Base-by-base conservation (phyloP, 2,888 invertebrate genomes). In the Mactromeris polynyma region DNA sequence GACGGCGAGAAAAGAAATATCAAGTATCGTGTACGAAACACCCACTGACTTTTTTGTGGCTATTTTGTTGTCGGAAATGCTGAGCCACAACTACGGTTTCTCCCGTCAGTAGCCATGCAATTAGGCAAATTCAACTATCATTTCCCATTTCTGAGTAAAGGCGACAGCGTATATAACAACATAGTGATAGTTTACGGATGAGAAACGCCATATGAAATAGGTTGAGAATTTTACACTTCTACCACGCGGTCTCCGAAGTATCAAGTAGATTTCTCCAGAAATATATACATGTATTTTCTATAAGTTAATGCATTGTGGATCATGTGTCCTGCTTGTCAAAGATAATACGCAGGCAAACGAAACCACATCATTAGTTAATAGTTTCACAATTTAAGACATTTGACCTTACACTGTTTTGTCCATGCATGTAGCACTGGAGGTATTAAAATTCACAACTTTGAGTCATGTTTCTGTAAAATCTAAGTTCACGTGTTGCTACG, bases 1-100 rank as follows among this genome's bases (percentile, higher is more conserved):
- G 79, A 85, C 80, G 73, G 88, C 79, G 88, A 79, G 88, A 89
- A 81, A 78, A 81, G 40, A 73, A 58, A 42, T 83, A 89, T 89
- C 89, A 80, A 83, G 77, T 89, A 83, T 86, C 89, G 83, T 6
- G 77, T 78, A 54, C 54, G 11, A 51, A 69, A 46, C 82, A 82
- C 4, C 82, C 40, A 40, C 21, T 38, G 82, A n/a, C 2, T 17
- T 36, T 26, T 40, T 42, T 73, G 21, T 46, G 83, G 33, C 46
- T 73, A 69, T 17, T n/a, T 38, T 69, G 26, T 46, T 33, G 83
- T 40, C 31, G 36, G 73, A 73, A 73, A 73, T 73, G 19, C 73
- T 33, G 36, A 73, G 14, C 33, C 33, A 21, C 19, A 58, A 58
- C 14, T 46, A 64, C n/a, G 26, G 26, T 64, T n/a, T 64, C 46